Percentiles rank a stretch among this genome's conserved stretches.
phyloP scores from a whole-genome alignment of 2,113 vertebrate genomes.

The Nesoenas mayeri region DNA sequence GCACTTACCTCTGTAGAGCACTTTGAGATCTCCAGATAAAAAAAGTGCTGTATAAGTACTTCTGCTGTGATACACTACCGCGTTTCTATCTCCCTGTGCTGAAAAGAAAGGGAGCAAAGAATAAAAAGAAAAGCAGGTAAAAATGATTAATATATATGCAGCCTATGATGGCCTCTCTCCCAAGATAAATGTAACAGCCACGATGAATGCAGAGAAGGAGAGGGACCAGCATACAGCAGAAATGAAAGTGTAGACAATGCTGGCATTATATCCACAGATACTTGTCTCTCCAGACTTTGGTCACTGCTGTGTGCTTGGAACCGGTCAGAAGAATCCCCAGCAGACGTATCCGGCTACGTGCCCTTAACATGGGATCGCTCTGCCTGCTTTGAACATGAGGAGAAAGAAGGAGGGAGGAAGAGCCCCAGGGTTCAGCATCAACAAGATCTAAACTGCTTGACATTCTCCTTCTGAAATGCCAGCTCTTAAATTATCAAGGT shows the following conservation, averaged over 20 bases:
- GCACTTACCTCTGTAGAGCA: background rate
- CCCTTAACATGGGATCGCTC: background rate
- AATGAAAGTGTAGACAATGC: slow-evolving; percentile 4
- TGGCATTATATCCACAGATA: background rate
- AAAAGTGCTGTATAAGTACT: background rate
- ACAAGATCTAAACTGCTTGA: slow-evolving; percentile 42
- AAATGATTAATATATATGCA: slow-evolving; percentile 44
- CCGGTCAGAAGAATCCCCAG: slow-evolving; percentile 2
- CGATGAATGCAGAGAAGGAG: slow-evolving; percentile 15
- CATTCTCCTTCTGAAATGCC: slow-evolving; percentile 53
- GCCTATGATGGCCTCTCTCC: background rate
- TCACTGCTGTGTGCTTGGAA: background rate
- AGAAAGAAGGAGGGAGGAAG: slow-evolving; percentile 8
- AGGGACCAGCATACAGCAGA: background rate
- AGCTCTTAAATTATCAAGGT: slow-evolving; percentile 40
- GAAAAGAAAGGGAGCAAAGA: background rate
- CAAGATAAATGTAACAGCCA: background rate
- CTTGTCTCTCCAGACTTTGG: background rate
- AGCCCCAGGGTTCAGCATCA: slow-evolving; percentile 18
- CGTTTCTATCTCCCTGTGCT: background rate
- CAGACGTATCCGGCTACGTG: background rate
- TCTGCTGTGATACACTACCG: background rate
- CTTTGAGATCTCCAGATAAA: background rate
- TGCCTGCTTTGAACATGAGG: slow-evolving; percentile 15
- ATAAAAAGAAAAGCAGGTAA: slow-evolving; percentile 17